These are phyloP conservation scores for Muscicapa comitata DNA, from an alignment of 2,797 vertebrate genomes.

Conservation along the genomic window DNA sequence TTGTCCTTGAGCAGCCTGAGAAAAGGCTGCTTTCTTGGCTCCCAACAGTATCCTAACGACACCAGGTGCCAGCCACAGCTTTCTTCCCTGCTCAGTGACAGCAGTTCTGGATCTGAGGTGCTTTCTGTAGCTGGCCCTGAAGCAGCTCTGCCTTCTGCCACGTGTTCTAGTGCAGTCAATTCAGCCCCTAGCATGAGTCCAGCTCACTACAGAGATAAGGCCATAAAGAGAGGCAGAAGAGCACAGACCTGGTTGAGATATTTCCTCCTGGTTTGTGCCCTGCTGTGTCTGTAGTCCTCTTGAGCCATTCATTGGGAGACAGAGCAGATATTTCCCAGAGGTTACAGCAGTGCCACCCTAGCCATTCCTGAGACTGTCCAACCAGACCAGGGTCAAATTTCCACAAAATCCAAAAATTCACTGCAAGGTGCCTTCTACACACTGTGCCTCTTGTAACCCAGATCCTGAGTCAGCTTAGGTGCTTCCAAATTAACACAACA, in stretches of 20 bases:
- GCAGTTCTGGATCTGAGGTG: not conserved
- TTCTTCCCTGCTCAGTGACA: not conserved
- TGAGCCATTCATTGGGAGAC: not conserved
- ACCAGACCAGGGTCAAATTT: not conserved
- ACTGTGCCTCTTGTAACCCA: not conserved
- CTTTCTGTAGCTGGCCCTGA: not conserved
- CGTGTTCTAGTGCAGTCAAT: not conserved
- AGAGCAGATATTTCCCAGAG: not conserved
- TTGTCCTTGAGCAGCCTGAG: too few species aligned
- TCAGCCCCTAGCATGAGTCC: not conserved
- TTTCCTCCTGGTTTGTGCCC: not conserved
- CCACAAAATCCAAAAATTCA: not conserved
- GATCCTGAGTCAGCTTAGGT: not conserved
- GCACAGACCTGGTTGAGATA: not conserved
- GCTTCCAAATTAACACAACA: not conserved
- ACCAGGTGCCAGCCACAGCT: not conserved
- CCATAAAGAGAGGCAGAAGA: not conserved
- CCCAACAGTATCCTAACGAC: too few species aligned
- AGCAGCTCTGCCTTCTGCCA: not conserved
- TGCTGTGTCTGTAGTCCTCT: not conserved
- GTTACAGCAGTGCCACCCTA: not conserved
- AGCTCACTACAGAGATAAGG: not conserved
- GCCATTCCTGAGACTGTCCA: not conserved
- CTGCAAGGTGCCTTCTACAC: not conserved
- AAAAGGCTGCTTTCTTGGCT: too few species aligned